Conservation (phyloP, 2,797 vertebrate genomes). For the Labroides dimidiatus region DNA sequence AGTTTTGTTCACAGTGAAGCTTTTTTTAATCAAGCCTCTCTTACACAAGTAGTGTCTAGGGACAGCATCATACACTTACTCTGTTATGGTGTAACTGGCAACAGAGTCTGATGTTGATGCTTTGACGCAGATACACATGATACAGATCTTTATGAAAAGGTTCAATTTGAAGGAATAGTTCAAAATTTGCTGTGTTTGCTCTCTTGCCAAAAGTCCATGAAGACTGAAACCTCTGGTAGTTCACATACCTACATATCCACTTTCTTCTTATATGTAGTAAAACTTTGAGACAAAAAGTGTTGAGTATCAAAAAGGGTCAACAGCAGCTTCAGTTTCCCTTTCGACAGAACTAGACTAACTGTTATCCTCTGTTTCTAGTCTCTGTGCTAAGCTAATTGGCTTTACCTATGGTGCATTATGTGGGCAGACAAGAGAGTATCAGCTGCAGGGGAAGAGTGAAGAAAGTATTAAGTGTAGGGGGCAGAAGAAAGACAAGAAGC, state of each 20-base stretch:
- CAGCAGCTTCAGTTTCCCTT: not conserved
- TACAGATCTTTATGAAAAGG: not conserved
- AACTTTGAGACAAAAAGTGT: too few species aligned
- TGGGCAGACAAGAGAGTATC: not conserved
- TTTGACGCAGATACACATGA: constrained; percentile 10
- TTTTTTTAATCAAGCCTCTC: constrained; percentile 28
- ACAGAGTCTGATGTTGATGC: constrained; percentile 6
- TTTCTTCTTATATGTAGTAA: too few species aligned
- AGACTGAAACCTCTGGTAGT: too few species aligned
- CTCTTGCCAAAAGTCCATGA: too few species aligned
- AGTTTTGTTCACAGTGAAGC: constrained; percentile 37
- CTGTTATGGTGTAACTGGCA: constrained; percentile 29
- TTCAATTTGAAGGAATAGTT: constrained; percentile 5
- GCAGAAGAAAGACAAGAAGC: constrained; percentile 17
- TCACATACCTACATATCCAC: too few species aligned
- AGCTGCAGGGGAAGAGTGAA: not conserved
- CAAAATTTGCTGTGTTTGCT: too few species aligned
- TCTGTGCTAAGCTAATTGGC: too few species aligned
- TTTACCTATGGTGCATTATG: not conserved
- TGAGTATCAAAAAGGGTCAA: too few species aligned
- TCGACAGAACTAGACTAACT: not conserved
- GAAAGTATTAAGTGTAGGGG: not conserved
- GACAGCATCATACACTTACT: constrained; percentile 46
- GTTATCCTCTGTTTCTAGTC: not conserved
- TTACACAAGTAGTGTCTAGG: constrained; percentile 36